Evolutionary conservation across 1,140 invertebrate species (phyloP).

Genomic region (Drosophila pseudoananassae): DNA sequence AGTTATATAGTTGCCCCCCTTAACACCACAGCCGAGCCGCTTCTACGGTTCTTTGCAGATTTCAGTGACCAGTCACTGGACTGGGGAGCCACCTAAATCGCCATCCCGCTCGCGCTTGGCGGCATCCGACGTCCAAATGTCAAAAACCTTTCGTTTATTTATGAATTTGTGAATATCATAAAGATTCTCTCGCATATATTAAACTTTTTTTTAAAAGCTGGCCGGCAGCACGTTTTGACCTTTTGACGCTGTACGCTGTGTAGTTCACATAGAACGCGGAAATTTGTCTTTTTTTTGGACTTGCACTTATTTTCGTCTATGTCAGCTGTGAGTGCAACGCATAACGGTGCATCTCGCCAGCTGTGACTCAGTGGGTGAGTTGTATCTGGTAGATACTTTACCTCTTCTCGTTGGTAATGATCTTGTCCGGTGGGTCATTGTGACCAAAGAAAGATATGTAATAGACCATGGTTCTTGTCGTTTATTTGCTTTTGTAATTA

Average conservation of each 20-base stretch:
- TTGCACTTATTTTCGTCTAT: constrained; percentile 21
- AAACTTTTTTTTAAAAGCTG: background rate
- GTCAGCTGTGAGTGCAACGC: constrained; percentile 23
- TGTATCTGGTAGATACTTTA: constrained; percentile 41
- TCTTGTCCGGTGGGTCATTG: constrained; percentile 79
- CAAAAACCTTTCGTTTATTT: constrained; percentile 76
- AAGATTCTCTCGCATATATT: constrained; percentile 24
- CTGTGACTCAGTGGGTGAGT: constrained; percentile 33
- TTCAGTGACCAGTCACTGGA: constrained; percentile 1
- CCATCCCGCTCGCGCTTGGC: constrained; percentile 15
- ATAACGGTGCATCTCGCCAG: constrained; percentile 35
- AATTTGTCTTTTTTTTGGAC: constrained; percentile 36
- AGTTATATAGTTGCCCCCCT: too few relatives aligned
- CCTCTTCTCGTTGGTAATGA: constrained; percentile 72
- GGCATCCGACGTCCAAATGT: constrained; percentile 53
- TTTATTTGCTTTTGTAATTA: constrained; percentile 74
- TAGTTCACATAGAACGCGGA: constrained; percentile 74
- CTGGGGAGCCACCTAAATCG: background rate
- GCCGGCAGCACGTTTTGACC: constrained; percentile 70
- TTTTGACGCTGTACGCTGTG: constrained; percentile 18
- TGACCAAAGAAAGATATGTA: constrained; percentile 75
- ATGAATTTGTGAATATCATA: constrained; percentile 59
- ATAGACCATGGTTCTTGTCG: constrained; percentile 70
- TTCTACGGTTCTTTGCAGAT: constrained; percentile 30
- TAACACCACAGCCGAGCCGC: background rate